These are phyloP conservation scores for Anadara kagoshimensis DNA, from an alignment of 1,140 invertebrate genomes.

Conservation along the genomic window DNA sequence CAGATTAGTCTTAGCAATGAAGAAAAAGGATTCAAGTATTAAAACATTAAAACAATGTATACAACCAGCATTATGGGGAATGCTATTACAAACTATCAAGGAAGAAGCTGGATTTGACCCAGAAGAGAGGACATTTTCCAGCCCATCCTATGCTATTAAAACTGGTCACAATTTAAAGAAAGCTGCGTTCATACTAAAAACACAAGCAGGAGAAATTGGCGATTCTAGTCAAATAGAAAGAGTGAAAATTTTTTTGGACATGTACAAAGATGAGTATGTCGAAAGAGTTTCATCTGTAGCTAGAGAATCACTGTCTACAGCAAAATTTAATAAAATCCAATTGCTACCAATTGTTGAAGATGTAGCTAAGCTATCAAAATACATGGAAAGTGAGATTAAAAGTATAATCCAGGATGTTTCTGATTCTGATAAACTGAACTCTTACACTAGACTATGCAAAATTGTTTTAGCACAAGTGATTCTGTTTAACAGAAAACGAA, in stretches of 20 bases:
- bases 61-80: neutral
- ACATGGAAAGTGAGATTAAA: neutral
- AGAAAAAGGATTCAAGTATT: constrained; percentile 1
- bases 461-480: constrained; percentile 8
- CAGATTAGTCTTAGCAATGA: neutral
- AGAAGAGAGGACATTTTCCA: neutral
- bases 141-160: constrained; percentile 24
- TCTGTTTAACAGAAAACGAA: constrained; percentile 16
- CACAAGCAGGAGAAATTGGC: neutral
- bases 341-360: constrained; percentile 24
- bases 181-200: constrained; percentile 18
- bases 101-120: constrained; percentile 12
- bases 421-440: neutral
- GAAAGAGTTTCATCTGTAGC: neutral
- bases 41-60: constrained; percentile 7
- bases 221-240: constrained; percentile 4
- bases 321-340: constrained; percentile 1
- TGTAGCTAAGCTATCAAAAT: constrained; percentile 7
- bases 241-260: constrained; percentile 5
- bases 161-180: constrained; percentile 14
- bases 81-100: constrained; percentile 13
- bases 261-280: constrained; percentile 14
- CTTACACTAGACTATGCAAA: constrained; percentile 1
- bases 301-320: neutral
- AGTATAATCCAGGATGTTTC: neutral